These are phyloP conservation scores for Yponomeuta cagnagella DNA, from an alignment of 2,888 invertebrate genomes.

Conservation along the genomic window DNA sequence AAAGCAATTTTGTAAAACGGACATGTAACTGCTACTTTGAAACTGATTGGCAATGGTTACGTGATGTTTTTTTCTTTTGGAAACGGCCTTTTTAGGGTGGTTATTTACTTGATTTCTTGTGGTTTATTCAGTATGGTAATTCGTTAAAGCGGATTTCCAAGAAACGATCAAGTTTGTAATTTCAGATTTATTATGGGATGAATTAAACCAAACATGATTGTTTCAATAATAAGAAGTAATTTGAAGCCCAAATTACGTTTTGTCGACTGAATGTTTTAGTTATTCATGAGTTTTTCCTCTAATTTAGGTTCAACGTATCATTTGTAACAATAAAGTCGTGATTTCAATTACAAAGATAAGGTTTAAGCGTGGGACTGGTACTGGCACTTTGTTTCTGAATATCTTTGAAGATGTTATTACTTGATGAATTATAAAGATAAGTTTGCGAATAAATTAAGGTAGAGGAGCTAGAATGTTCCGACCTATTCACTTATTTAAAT, in stretches of 20 bases:
- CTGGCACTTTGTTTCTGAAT: slow-evolving; percentile 9
- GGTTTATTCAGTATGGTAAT: slow-evolving; percentile 25
- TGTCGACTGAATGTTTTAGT: slow-evolving; percentile 54
- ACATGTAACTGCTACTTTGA: slow-evolving; percentile 51
- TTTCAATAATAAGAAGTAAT: slow-evolving; percentile 24
- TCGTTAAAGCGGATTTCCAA: slow-evolving; percentile 34
- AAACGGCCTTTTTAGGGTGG: slow-evolving; percentile 11
- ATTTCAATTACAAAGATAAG: slow-evolving; percentile 56
- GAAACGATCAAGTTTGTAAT: slow-evolving; percentile 38
- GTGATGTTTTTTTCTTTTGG: slow-evolving; percentile 35
- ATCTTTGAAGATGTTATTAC: background rate
- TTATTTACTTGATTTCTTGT: slow-evolving; percentile 20
- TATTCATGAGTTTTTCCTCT: slow-evolving; percentile 52
- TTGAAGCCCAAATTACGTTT: slow-evolving; percentile 22
- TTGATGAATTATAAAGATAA: slow-evolving; percentile 9
- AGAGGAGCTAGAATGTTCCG: no score
- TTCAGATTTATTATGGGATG: slow-evolving; percentile 46
- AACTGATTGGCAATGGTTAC: slow-evolving; percentile 37
- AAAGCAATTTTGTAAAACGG: slow-evolving; percentile 55
- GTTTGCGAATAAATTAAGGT: background rate
- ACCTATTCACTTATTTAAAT: no score
- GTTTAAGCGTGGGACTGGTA: slow-evolving; percentile 11
- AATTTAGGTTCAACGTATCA: slow-evolving; percentile 28
- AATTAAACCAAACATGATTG: slow-evolving; percentile 36
- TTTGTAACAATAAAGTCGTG: slow-evolving; percentile 46